phyloP scores from a whole-genome alignment of 35 echinoderm and acorn worm species.

The Apostichopus japonicus region DNA sequence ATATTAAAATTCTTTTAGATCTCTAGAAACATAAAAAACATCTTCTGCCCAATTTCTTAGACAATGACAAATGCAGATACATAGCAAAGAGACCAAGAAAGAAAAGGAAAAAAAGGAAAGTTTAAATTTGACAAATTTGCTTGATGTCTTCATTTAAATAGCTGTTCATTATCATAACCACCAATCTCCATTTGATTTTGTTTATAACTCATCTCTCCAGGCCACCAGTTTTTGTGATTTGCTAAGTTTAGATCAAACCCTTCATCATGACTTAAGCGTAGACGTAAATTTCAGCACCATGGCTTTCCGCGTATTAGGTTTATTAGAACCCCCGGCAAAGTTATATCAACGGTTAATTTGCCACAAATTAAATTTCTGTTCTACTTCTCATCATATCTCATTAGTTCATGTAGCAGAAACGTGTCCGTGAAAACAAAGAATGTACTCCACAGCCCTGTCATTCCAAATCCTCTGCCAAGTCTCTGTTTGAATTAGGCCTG shows the following conservation, averaged over 20 bases:
- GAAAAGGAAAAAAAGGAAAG: background rate
- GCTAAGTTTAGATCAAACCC: constrained; percentile 15
- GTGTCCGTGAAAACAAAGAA: constrained; percentile 34
- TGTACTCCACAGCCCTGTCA: constrained; percentile 32
- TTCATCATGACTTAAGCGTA: background rate
- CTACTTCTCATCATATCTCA: constrained; percentile 28
- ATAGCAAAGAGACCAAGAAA: background rate
- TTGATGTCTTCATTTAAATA: background rate
- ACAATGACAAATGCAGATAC: too few species aligned
- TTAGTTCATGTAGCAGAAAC: constrained; percentile 38
- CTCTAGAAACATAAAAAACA: too few species aligned
- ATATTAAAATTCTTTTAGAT: too few species aligned
- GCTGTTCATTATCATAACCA: background rate
- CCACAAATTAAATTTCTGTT: constrained; percentile 46
- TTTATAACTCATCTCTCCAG: constrained; percentile 9
- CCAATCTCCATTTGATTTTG: constrained; percentile 21
- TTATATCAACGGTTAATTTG: constrained; percentile 13
- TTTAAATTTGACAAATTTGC: background rate
- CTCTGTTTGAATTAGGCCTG: constrained; percentile 35
- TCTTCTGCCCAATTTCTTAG: too few species aligned
- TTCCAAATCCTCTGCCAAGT: background rate
- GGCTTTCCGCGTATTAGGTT: constrained; percentile 3
- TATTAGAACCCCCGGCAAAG: constrained; percentile 20
- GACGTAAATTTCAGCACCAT: constrained; percentile 24
- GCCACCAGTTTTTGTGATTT: constrained; percentile 26